A percentile compares a stretch with the other conserved stretches of the same genome.
phyloP scores from a whole-genome alignment of 2,113 vertebrate genomes.

The Agelaius tricolor region DNA sequence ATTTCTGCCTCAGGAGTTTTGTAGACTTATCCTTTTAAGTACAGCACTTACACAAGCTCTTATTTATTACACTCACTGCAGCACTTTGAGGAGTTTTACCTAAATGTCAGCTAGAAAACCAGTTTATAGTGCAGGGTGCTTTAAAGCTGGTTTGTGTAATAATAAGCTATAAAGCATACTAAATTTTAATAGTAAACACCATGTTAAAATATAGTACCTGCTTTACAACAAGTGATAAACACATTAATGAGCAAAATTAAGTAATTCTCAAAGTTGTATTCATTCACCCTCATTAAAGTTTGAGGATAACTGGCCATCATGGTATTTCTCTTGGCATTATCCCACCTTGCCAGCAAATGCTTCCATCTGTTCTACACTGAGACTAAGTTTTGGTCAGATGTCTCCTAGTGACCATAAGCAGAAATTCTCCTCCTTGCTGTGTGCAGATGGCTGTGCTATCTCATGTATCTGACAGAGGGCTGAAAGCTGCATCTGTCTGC shows the following conservation, averaged over 20 bases:
- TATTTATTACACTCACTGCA: background rate
- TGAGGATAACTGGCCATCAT: background rate
- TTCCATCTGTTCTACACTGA: slow-evolving; percentile 1
- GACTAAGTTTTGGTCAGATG: background rate
- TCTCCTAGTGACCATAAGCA: background rate
- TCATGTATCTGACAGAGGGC: background rate
- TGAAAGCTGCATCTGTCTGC: slow-evolving; percentile 43
- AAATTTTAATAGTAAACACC: background rate
- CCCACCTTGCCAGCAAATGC: slow-evolving; percentile 2
- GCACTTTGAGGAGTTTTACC: background rate
- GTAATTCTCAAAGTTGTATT: background rate
- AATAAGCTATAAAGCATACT: background rate
- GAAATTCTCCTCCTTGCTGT: background rate
- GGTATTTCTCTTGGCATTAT: background rate
- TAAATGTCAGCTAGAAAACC: background rate
- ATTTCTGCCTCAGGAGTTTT: background rate
- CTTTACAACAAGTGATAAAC: background rate
- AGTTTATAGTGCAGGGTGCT: background rate
- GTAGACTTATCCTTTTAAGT: background rate
- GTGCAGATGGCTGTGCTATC: background rate
- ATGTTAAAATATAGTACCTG: background rate
- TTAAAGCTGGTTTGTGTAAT: background rate
- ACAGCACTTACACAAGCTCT: background rate
- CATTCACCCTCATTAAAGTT: background rate
- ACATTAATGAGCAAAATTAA: background rate